These are phyloP conservation scores for Ceratoteleas bidentatus DNA, from an alignment of 1,140 invertebrate genomes.

Conservation along the genomic window DNA sequence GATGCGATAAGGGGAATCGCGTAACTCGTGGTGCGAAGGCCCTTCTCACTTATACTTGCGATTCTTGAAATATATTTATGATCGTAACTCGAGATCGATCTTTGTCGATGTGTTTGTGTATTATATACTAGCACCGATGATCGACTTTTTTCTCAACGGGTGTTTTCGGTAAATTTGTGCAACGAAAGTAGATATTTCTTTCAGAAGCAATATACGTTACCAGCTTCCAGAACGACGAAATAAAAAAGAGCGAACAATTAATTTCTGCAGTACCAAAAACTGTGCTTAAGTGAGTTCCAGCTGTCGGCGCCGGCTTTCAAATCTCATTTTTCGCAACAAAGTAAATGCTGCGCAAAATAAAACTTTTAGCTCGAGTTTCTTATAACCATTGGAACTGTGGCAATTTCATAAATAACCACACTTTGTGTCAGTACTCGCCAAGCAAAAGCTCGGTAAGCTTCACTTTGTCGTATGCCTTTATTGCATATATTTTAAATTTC, in stretches of 20 bases:
- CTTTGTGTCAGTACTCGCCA: background rate
- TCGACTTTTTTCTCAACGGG: too few relatives aligned
- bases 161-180: too few relatives aligned
- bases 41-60: conserved; percentile 30
- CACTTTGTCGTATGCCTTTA: conserved; percentile 13
- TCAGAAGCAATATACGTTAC: too few relatives aligned
- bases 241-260: too few relatives aligned
- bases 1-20: conserved; percentile 50
- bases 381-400: background rate
- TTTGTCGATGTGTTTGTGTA: too few relatives aligned
- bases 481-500: background rate
- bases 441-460: conserved; percentile 22
- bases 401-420: conserved; percentile 15
- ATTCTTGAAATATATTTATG: conserved; percentile 43
- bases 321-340: conserved; percentile 8
- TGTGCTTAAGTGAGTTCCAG: background rate
- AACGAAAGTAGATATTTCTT: too few relatives aligned
- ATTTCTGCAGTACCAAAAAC: too few relatives aligned
- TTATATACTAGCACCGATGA: background rate
- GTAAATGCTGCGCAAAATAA: background rate
- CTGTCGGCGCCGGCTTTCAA: background rate
- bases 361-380: background rate
- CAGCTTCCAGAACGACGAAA: too few relatives aligned
- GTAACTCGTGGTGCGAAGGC: conserved; percentile 22
- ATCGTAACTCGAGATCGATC: conserved; percentile 18